phyloP scores from a whole-genome alignment of 1,140 invertebrate species.

The Procambarus virginalis region DNA sequence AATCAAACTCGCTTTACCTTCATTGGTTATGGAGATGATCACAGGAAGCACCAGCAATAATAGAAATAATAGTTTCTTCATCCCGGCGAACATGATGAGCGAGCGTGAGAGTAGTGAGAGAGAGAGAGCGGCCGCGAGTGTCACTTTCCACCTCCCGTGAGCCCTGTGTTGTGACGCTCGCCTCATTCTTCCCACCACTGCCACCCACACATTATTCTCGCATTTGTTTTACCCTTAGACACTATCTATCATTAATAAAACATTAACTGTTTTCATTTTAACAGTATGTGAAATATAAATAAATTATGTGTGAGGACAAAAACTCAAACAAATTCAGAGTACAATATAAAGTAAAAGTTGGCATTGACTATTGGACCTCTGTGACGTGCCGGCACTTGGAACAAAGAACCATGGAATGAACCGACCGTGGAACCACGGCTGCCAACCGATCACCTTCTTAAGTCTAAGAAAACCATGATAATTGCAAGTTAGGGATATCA shows the following conservation, averaged over 20 bases:
- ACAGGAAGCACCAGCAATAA: slow-evolving; percentile 28
- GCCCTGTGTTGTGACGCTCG: no score
- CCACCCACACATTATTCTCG: not conserved
- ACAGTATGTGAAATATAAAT: not conserved
- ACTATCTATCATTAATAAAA: not conserved
- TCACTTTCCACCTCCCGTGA: not conserved
- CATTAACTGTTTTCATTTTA: not conserved
- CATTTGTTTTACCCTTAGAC: not conserved
- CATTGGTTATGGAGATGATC: slow-evolving; percentile 26
- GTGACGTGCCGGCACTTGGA: slow-evolving; percentile 8
- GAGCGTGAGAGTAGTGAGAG: not conserved
- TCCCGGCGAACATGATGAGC: slow-evolving; percentile 4
- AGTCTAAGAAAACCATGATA: not conserved
- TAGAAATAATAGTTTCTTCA: slow-evolving; percentile 30
- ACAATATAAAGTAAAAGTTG: not conserved
- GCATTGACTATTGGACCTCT: not conserved
- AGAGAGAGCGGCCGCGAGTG: no score
- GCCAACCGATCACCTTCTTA: not conserved
- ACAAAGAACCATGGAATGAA: not conserved
- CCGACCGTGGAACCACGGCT: not conserved
- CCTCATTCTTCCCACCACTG: not conserved
- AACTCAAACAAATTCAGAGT: no score
- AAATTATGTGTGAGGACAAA: no score
- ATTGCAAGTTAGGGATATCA: not conserved
- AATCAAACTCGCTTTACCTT: not conserved